Evolutionary conservation across 2,113 vertebrate genomes (phyloP).

Genomic region (Synodontis membranacea): DNA sequence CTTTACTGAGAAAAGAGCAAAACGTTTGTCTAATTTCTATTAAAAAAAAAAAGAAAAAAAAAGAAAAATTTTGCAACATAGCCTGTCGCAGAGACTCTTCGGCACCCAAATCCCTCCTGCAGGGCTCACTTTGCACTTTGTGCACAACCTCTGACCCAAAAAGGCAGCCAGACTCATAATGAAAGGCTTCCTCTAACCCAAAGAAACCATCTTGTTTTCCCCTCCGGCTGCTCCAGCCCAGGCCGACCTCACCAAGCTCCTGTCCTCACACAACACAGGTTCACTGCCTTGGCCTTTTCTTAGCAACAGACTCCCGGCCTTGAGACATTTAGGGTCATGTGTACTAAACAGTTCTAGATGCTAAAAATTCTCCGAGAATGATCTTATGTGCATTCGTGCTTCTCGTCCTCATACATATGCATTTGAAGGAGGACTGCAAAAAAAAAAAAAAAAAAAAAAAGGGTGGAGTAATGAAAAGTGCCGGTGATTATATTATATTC

Average conservation of each 20-base stretch:
- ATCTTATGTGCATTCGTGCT: not conserved
- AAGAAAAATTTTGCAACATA: not conserved
- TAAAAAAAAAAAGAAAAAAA: too few relatives aligned
- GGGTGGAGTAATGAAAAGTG: not conserved
- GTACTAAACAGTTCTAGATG: not conserved
- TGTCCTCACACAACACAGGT: constrained; percentile 66
- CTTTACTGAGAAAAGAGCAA: not conserved
- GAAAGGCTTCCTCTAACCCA: constrained; percentile 43
- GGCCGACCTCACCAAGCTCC: constrained; percentile 28
- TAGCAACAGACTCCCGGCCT: not conserved
- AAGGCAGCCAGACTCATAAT: constrained; percentile 46
- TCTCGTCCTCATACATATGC: not conserved
- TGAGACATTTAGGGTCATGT: not conserved
- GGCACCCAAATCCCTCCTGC: constrained; percentile 29
- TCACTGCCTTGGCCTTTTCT: constrained; percentile 46
- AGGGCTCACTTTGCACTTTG: constrained; percentile 34
- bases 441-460: not conserved
- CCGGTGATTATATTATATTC: not conserved
- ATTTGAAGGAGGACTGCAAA: not conserved
- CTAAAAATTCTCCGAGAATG: not conserved
- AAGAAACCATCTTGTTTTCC: constrained; percentile 32
- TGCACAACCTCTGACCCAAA: constrained; percentile 46
- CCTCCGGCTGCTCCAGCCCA: constrained; percentile 20
- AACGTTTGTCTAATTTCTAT: too few relatives aligned
- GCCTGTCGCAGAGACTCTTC: not conserved